These are phyloP conservation scores for Fulmarus glacialis DNA, from an alignment of 2,113 vertebrate species.

Conservation along the genomic window DNA sequence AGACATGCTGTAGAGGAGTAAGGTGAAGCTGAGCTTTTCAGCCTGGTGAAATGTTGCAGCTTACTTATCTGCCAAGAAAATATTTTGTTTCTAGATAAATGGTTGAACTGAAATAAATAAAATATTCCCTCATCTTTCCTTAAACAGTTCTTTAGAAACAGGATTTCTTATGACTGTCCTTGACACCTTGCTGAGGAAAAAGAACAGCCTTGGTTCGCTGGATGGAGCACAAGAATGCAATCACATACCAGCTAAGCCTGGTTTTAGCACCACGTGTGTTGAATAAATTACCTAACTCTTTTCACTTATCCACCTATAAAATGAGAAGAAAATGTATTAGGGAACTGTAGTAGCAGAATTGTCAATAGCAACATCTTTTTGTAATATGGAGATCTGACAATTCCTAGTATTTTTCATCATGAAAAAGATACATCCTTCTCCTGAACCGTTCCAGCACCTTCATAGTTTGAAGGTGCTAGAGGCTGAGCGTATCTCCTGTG, in stretches of 20 bases:
- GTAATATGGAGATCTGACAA: background rate
- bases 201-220: background rate
- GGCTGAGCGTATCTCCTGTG: background rate
- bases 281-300: background rate
- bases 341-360: background rate
- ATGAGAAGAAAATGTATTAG: background rate
- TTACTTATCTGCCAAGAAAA: conserved; percentile 63
- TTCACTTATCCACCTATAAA: background rate
- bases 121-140: conserved; percentile 21
- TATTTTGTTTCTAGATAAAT: conserved; percentile 62
- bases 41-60: conserved; percentile 27
- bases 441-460: background rate
- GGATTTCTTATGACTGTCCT: background rate
- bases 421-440: background rate
- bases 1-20: background rate
- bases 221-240: background rate
- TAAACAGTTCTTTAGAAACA: conserved; percentile 26
- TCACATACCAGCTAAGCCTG: background rate
- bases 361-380: background rate
- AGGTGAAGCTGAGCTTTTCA: conserved; percentile 55
- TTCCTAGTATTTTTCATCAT: background rate
- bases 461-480: background rate
- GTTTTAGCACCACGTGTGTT: background rate
- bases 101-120: conserved; percentile 60
- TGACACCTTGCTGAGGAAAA: conserved; percentile 20